Percentiles rank a stretch among this genome's conserved stretches.
Conservation (phyloP, 2,113 vertebrate genomes). For the Dicerorhinus sumatrensis region DNA sequence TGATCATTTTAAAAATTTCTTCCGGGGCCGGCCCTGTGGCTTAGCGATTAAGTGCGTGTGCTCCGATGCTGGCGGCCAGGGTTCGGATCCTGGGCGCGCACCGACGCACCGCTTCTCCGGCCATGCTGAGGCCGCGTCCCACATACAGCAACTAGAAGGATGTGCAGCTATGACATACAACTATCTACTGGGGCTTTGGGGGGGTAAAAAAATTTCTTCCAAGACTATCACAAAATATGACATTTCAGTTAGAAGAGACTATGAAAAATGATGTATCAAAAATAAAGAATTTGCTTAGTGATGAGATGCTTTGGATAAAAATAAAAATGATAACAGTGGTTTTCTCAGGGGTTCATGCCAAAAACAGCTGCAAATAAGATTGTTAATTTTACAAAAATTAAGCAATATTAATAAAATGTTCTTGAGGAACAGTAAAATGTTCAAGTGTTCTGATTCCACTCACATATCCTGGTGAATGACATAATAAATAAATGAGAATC, state of each 20-base stretch:
- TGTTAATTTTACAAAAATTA: constrained; percentile 13
- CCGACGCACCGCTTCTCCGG: no score
- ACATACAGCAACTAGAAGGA: no score
- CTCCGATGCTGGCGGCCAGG: no score
- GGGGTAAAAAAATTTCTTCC: not conserved
- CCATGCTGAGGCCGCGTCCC: no score
- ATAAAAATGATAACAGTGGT: not conserved
- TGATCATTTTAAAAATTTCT: not conserved
- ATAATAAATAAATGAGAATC: not conserved
- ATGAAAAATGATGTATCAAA: not conserved
- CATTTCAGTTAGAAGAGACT: not conserved
- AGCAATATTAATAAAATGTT: not conserved
- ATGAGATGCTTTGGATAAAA: not conserved
- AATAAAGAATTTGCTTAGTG: not conserved
- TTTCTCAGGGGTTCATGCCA: not conserved
- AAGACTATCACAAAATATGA: not conserved
- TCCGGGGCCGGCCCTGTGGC: no score
- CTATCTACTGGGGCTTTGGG: no score
- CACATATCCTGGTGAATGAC: not conserved
- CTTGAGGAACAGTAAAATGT: not conserved
- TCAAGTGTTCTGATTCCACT: not conserved
- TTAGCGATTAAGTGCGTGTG: no score
- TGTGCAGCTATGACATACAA: no score
- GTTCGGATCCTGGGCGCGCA: no score
- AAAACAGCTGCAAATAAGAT: not conserved